These are phyloP conservation scores for Bellardia bayeri DNA, from an alignment of 2,888 invertebrate species.

Conservation along the genomic window DNA sequence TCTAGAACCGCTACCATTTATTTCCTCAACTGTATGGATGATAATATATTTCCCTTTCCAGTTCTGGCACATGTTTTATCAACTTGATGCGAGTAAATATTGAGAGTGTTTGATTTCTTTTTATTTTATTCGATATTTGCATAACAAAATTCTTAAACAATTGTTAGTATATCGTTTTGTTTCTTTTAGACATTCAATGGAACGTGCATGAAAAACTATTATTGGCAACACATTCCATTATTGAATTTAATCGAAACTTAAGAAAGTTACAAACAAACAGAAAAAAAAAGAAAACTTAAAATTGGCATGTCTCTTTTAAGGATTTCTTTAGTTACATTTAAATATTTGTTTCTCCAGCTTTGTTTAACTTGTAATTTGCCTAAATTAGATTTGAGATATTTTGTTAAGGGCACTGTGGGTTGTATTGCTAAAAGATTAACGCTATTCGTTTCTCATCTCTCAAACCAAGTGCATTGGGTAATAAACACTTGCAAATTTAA, in stretches of 20 bases:
- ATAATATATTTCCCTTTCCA: background rate
- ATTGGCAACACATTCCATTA: constrained; percentile 69
- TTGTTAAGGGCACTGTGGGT: no score
- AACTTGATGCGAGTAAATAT: background rate
- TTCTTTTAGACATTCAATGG: constrained; percentile 32
- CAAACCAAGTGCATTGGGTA: no score
- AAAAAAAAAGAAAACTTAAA: constrained; percentile 18
- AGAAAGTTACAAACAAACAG: constrained; percentile 18
- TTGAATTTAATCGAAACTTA: constrained; percentile 68
- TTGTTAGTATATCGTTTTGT: constrained; percentile 32
- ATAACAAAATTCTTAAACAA: constrained; percentile 19
- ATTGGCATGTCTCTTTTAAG: constrained; percentile 48
- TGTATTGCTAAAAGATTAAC: no score
- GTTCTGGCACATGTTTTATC: background rate
- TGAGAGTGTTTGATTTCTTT: constrained; percentile 38
- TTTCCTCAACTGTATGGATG: background rate
- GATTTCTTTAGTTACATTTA: constrained; percentile 53
- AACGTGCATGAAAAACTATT: constrained; percentile 56
- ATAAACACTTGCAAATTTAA: no score
- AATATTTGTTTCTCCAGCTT: constrained; percentile 34
- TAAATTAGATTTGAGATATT: constrained; percentile 27
- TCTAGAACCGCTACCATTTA: constrained; percentile 26
- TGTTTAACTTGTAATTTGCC: constrained; percentile 42
- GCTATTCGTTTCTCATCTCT: no score
- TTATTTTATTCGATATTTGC: background rate